phyloP scores from a whole-genome alignment of 2,113 vertebrate species.

The Ammodytes marinus region DNA sequence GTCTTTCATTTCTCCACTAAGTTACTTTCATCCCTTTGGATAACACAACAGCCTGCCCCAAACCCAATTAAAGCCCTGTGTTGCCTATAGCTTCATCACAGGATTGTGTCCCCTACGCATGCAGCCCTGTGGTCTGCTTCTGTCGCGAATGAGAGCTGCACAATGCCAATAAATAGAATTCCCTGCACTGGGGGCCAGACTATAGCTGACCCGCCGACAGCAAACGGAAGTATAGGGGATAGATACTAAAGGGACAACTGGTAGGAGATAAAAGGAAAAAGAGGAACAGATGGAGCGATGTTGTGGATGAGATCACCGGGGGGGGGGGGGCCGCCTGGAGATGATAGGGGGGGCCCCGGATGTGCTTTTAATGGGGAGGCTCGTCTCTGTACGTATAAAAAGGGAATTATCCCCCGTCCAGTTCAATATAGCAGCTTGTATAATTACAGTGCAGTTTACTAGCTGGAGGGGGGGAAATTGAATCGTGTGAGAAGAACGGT shows the following conservation, averaged over 20 bases:
- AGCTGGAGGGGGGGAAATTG: slow-evolving; percentile 59
- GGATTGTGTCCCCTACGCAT: slow-evolving; percentile 21
- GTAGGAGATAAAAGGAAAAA: slow-evolving; percentile 38
- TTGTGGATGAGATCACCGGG: slow-evolving; percentile 28
- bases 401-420: slow-evolving; percentile 53
- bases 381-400: slow-evolving; percentile 31
- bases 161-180: slow-evolving; percentile 45
- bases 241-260: slow-evolving; percentile 21
- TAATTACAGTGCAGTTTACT: slow-evolving; percentile 71
- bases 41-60: neutral
- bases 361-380: slow-evolving; percentile 44
- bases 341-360: slow-evolving; percentile 37
- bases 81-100: slow-evolving; percentile 16
- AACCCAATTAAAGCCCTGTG: slow-evolving; percentile 15
- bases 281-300: slow-evolving; percentile 50
- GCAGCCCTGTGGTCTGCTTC: slow-evolving; percentile 17
- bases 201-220: slow-evolving; percentile 24
- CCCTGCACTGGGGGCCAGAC: slow-evolving; percentile 21
- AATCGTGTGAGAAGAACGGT: slow-evolving; percentile 33
- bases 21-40: slow-evolving; percentile 3
- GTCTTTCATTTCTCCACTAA: neutral
- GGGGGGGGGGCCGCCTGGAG: slow-evolving; percentile 4
- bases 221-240: slow-evolving; percentile 13
- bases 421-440: slow-evolving; percentile 63
- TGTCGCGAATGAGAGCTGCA: slow-evolving; percentile 47